A percentile compares a stretch with the other conserved stretches of the same genome.
Evolutionary conservation across 2,888 invertebrate genomes (phyloP).

Genomic region (Drosophila algonquin): DNA sequence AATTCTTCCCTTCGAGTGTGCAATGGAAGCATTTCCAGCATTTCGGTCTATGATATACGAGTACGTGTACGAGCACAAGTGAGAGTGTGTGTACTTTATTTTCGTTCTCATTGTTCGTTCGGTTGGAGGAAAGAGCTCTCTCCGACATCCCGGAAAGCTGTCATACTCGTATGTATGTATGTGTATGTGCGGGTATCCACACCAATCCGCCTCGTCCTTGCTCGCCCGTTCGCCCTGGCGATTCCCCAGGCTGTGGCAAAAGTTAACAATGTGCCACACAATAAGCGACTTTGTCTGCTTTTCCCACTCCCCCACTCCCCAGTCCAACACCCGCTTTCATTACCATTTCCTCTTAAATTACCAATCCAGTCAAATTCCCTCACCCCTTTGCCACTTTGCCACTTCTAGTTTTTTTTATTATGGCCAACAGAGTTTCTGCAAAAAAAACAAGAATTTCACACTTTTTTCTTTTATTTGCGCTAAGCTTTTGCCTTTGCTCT

Average conservation of each 20-base stretch:
- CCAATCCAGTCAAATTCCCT: constrained; percentile 38
- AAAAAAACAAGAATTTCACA: constrained; percentile 8
- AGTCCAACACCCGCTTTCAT: constrained; percentile 24
- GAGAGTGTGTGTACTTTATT: background rate
- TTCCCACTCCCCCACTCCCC: background rate
- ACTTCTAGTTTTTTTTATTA: constrained; percentile 32
- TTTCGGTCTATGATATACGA: too few relatives aligned
- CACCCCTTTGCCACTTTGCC: background rate
- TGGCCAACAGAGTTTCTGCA: constrained; percentile 57
- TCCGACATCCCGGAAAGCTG: constrained; percentile 4
- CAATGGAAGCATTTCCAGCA: background rate
- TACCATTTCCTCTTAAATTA: constrained; percentile 46
- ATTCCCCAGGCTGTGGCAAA: constrained; percentile 33
- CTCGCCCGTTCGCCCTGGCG: background rate
- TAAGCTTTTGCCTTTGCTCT: constrained; percentile 52
- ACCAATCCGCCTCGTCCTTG: background rate
- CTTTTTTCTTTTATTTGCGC: background rate
- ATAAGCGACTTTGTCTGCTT: constrained; percentile 37
- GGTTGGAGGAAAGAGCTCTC: background rate
- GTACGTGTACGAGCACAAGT: too few relatives aligned
- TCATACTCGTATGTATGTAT: background rate
- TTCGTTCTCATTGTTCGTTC: constrained; percentile 1
- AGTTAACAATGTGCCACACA: constrained; percentile 45
- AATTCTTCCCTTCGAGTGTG: constrained; percentile 5
- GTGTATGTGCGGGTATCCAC: background rate